Evolutionary conservation across 2,113 vertebrate species (phyloP), one percentile per base, ranked within the genome.

Genomic region (Xyrauchen texanus): DNA sequence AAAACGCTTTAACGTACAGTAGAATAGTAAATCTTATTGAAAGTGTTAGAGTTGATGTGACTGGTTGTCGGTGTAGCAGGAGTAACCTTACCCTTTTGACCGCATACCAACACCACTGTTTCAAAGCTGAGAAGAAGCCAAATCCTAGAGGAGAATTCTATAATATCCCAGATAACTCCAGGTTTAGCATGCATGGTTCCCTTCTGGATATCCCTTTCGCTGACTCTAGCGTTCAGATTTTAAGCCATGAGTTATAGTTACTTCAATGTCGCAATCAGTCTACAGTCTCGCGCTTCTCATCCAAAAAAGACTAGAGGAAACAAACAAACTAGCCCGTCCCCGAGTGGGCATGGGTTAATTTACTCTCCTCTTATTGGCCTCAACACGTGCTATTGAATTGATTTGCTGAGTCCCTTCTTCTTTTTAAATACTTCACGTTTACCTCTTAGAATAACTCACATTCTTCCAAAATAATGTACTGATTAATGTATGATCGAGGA

Each of bases 31-130:
- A 34, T 34, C 21, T 34, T 34, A 34, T 34, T 34, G 21, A 34
- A 34, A 34, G 21, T 34, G 21, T 34, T 34, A 34, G 21, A 34
- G 21, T 34, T 34, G 21, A 34, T 34, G 21, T 34, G 21, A 34
- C 21, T 34, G 21, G 21, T 34, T 34, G 21, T 34, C 21, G 21
- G 21, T 34, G 21, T 34, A 34, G 21, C 21, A 34, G 21, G 34
- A 3, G 12, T 63, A 75, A 62, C 78, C 92, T 92, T 88, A 93
- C 92, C 92, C 66, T 90, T 86, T 73, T 93, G 92, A 34, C 88
- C 81, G 68, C 52, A 51, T 47, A 91, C 90, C 58, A 75, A 47
- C 4, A 83, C 49, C 8, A 65, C 44, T 1, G 77, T 82, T 77
- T 76, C 85, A 5, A 88, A 53, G 80, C 71, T 79, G 13, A 89